Conservation (phyloP, 2,888 invertebrate genomes). For the Apamea anceps region DNA sequence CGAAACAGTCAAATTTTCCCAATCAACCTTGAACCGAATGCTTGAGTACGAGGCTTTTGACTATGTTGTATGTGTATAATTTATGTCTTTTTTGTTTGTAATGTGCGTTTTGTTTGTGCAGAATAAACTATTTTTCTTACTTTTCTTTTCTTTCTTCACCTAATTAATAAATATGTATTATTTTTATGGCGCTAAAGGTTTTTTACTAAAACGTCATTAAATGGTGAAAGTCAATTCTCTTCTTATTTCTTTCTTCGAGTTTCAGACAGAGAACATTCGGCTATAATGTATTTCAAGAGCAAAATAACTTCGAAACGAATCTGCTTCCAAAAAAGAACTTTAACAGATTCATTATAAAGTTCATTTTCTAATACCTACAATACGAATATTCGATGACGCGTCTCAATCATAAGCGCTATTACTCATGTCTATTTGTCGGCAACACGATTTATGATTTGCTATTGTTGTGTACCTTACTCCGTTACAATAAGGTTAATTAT, state of each 20-base stretch:
- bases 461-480: neutral
- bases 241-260: neutral
- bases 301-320: neutral
- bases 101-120: no score
- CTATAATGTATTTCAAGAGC: neutral
- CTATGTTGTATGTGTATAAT: no score
- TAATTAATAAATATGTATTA: neutral
- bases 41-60: no score
- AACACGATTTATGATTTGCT: conserved; percentile 19
- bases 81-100: no score
- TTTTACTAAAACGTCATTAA: neutral
- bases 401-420: conserved; percentile 75
- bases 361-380: conserved; percentile 6
- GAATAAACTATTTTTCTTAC: no score
- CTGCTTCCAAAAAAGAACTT: neutral
- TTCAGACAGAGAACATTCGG: conserved; percentile 10
- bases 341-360: neutral
- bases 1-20: no score
- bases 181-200: neutral
- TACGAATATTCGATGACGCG: conserved; percentile 37
- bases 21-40: no score
- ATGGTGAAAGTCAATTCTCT: neutral
- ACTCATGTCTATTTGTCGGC: conserved; percentile 53
- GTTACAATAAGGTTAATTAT: conserved; percentile 9
- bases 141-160: no score